Percentiles rank a stretch among this genome's conserved stretches.
Evolutionary conservation across 2,888 invertebrate genomes (phyloP).

Genomic region (Allolobophora icterica): DNA sequence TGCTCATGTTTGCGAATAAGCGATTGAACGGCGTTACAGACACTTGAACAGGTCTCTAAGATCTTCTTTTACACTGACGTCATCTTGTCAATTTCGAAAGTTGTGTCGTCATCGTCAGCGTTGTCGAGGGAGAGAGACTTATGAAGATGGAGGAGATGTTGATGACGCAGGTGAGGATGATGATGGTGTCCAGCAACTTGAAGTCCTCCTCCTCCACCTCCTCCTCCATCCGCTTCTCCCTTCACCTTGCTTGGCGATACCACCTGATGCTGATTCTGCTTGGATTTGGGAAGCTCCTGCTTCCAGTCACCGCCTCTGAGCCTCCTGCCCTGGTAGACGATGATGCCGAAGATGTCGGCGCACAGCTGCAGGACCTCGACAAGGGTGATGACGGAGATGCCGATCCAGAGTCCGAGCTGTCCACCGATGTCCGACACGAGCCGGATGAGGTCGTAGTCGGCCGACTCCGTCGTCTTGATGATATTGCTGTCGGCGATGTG

Average conservation of each 20-base stretch:
- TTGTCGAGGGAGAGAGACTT: neutral
- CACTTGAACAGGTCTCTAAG: neutral
- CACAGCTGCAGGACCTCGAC: slow-evolving; percentile 49
- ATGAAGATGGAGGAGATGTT: neutral
- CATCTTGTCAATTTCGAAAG: slow-evolving; percentile 15
- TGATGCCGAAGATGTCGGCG: slow-evolving; percentile 43
- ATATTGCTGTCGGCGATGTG: slow-evolving; percentile 52
- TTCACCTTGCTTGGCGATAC: neutral
- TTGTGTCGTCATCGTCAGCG: neutral
- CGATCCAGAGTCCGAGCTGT: slow-evolving; percentile 52
- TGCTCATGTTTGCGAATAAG: neutral
- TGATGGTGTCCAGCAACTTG: neutral
- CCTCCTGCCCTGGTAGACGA: slow-evolving; percentile 21
- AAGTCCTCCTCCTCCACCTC: neutral
- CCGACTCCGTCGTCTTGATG: slow-evolving; percentile 50
- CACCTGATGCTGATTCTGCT: neutral
- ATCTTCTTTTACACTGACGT: neutral
- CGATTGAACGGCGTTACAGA: neutral
- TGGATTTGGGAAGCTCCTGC: slow-evolving; percentile 12
- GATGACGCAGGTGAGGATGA: neutral
- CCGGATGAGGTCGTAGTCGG: slow-evolving; percentile 50
- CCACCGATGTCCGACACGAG: slow-evolving; percentile 52
- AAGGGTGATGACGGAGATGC: slow-evolving; percentile 50
- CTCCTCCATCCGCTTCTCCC: neutral
- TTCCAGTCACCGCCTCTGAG: slow-evolving; percentile 20